Evolutionary conservation across 2,113 vertebrate species (phyloP).

Genomic region (Dendropsophus ebraccatus): DNA sequence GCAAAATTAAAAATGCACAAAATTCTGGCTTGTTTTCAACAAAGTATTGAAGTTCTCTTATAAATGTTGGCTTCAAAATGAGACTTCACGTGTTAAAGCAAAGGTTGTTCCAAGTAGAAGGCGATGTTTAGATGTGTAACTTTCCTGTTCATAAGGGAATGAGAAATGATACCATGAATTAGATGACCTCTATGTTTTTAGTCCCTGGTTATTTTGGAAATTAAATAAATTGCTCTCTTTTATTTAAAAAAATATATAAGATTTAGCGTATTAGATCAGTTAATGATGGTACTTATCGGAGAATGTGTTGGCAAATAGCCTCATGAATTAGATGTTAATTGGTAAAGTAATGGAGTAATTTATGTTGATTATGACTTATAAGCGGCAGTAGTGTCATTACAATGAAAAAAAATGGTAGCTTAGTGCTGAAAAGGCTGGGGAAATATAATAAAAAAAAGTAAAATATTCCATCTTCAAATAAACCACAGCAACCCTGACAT

Average conservation of each 20-base stretch:
- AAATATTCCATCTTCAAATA: background rate
- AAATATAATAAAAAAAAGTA: too few relatives aligned
- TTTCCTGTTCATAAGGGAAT: background rate
- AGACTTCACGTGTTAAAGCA: background rate
- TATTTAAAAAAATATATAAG: background rate
- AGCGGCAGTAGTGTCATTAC: background rate
- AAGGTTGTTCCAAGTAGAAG: background rate
- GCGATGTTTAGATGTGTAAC: background rate
- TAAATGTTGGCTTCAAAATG: background rate
- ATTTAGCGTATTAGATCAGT: background rate
- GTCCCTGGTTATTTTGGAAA: background rate
- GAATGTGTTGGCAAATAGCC: background rate
- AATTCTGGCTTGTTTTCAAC: background rate
- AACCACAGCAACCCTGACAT: background rate
- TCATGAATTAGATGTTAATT: background rate
- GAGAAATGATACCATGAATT: background rate
- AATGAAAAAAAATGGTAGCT: background rate
- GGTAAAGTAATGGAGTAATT: background rate
- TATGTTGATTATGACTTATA: background rate
- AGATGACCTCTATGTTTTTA: background rate
- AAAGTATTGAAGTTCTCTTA: background rate
- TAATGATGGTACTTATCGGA: background rate
- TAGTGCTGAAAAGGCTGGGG: background rate
- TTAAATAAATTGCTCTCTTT: background rate
- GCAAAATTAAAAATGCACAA: slow-evolving; percentile 36